Evolutionary conservation across 2,888 invertebrate genomes (phyloP).

Genomic region (Zeuzera pyrina): DNA sequence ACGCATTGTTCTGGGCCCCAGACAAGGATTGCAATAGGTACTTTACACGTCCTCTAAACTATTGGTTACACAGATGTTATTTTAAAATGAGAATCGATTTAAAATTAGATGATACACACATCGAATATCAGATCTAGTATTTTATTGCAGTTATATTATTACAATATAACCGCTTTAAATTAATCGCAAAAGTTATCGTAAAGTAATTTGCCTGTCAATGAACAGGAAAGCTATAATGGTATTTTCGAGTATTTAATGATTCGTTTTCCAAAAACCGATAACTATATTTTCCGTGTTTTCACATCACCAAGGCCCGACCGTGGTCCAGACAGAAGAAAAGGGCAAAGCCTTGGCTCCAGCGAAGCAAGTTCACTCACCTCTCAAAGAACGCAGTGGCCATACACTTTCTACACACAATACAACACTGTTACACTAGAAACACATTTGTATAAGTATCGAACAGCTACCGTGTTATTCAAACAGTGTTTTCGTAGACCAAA

Average conservation of each 20-base stretch:
- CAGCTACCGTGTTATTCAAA: constrained; percentile 28
- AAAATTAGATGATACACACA: no score
- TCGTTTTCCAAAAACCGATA: constrained; percentile 6
- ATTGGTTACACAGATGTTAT: no score
- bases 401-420: constrained; percentile 33
- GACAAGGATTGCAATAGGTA: no score
- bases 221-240: constrained; percentile 7
- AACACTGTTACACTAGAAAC: constrained; percentile 16
- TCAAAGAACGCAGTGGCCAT: constrained; percentile 21
- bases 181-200: no score
- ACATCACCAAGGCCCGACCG: constrained; percentile 3
- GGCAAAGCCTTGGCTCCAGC: constrained; percentile 38
- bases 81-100: no score
- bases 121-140: no score
- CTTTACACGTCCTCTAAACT: no score
- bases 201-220: no score
- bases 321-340: constrained; percentile 2
- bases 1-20: no score
- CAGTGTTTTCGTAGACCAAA: constrained; percentile 32
- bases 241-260: constrained; percentile 4
- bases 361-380: constrained; percentile 54
- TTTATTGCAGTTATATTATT: no score
- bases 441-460: constrained; percentile 8
- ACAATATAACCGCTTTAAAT: no score
- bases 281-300: constrained; percentile 4